phyloP scores from a whole-genome alignment of 2,113 vertebrate species.

The Phalacrocorax aristotelis region DNA sequence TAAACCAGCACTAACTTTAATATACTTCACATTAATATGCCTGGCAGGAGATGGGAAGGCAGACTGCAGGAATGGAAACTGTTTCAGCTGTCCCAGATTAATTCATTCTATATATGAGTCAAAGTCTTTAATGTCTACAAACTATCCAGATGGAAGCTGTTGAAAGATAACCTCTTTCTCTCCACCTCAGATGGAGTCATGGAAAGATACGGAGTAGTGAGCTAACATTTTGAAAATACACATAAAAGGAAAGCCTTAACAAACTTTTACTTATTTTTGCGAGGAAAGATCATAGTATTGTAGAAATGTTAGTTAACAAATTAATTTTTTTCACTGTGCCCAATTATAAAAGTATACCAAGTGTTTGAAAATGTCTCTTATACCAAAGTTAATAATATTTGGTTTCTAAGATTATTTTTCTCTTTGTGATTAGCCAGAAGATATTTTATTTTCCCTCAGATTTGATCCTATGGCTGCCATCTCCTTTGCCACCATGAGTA shows the following conservation, averaged over 20 bases:
- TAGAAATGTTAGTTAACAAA: not conserved
- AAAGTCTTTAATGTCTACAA: constrained; percentile 12
- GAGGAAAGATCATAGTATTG: not conserved
- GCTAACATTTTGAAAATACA: not conserved
- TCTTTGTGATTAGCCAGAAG: not conserved
- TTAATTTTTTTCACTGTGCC: not conserved
- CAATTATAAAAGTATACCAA: not conserved
- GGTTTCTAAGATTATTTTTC: not conserved
- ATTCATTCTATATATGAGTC: constrained; percentile 10
- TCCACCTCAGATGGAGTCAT: not conserved
- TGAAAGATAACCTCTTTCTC: not conserved
- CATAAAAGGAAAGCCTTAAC: not conserved
- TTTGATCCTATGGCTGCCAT: not conserved
- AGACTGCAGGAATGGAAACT: not conserved
- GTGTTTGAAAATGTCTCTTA: not conserved
- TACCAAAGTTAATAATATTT: not conserved
- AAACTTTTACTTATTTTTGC: not conserved
- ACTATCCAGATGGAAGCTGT: not conserved
- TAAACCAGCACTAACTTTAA: constrained; percentile 41
- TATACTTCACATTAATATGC: constrained; percentile 14
- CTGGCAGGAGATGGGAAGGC: constrained; percentile 11
- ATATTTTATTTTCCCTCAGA: not conserved
- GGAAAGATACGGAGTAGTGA: not conserved
- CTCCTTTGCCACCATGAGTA: not conserved
- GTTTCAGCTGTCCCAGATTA: constrained; percentile 28